Percentiles rank a stretch among this genome's conserved stretches.
Conservation (phyloP, 1,140 invertebrate genomes). For the Drosophila melanica region DNA sequence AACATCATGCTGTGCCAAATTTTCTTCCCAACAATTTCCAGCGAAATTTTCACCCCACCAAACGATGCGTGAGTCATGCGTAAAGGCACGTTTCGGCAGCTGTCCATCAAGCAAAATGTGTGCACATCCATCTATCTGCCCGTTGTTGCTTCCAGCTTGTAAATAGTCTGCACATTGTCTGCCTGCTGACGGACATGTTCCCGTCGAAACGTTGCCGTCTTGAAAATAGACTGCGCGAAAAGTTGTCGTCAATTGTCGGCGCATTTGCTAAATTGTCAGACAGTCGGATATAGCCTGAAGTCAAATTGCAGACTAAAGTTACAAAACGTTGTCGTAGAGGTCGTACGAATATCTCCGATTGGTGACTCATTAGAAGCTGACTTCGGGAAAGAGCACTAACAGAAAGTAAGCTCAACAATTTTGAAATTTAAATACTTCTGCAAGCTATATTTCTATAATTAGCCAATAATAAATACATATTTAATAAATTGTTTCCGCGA, state of each 20-base stretch:
- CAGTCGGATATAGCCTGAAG: conserved; percentile 18
- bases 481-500: no score
- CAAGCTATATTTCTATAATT: no score
- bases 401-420: no score
- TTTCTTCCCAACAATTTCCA: conserved; percentile 25
- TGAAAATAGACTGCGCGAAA: conserved; percentile 70
- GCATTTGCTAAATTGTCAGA: conserved; percentile 57
- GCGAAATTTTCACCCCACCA: conserved; percentile 38
- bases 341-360: conserved; percentile 12
- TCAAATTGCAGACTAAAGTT: conserved; percentile 22
- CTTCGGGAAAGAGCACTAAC: no score
- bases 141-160: conserved; percentile 34
- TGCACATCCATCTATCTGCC: conserved; percentile 27
- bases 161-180: conserved; percentile 47
- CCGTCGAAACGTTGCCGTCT: conserved; percentile 31
- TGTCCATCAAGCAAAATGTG: conserved; percentile 33
- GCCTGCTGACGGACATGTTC: conserved; percentile 64
- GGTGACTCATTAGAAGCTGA: conserved; percentile 19
- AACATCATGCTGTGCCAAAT: conserved; percentile 21
- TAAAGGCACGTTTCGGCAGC: conserved; percentile 68
- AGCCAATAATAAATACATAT: no score
- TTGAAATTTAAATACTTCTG: no score
- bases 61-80: conserved; percentile 71
- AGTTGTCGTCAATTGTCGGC: conserved; percentile 65
- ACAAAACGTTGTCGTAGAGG: conserved; percentile 23